Base-by-base conservation (phyloP, 2,797 vertebrate species). In the Hydrocynus forskahlii region DNA sequence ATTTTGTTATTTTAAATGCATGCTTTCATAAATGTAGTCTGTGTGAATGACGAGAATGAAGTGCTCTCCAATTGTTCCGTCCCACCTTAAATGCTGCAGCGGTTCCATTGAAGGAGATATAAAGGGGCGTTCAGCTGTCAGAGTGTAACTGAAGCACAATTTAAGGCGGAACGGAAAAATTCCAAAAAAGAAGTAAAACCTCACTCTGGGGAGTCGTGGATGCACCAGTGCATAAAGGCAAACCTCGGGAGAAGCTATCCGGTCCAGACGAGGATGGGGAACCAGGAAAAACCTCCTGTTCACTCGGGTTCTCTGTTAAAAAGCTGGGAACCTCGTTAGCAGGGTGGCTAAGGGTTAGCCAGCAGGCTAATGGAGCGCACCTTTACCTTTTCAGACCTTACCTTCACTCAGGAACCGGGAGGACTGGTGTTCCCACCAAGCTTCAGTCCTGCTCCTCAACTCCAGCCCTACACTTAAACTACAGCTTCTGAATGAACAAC, bases 341-440 rank as follows among this genome's bases (percentile, higher is more conserved):
- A 68, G 67, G 45, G 35, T 13, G n/a, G 35, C 19, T 79, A 52
- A 63, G 25, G 45, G 35, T 60, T 73, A 76, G 67, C 66, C 48
- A 35, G 50, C 38, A 29, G 59, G 73, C 74, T 76, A 57, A 8
- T 63, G 1, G 78, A 80, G 75, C 79, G 75, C 21, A 78, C 77
- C 80, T 82, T 83, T 71, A 83, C 84, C 85, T 86, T 23, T 23
- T 4, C 21, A 23, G n/a, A 4, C 19, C 57, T 60, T 60, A 60
- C 57, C 57, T 60, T 25, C n/a, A 60, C 17, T 12, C 38, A 21
- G n/a, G 19, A 43, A 68, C 16, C 66, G 8, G n/a, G 19, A n/a
- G 1, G 35, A 35, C 35, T 35, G 35, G 35, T 57, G 19, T 21
- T 5, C 19, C 19, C 6, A 7, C 14, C 14, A 7, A 9, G 55